Conservation (phyloP, 2,797 vertebrate species). For the Manis crassicaudata region DNA sequence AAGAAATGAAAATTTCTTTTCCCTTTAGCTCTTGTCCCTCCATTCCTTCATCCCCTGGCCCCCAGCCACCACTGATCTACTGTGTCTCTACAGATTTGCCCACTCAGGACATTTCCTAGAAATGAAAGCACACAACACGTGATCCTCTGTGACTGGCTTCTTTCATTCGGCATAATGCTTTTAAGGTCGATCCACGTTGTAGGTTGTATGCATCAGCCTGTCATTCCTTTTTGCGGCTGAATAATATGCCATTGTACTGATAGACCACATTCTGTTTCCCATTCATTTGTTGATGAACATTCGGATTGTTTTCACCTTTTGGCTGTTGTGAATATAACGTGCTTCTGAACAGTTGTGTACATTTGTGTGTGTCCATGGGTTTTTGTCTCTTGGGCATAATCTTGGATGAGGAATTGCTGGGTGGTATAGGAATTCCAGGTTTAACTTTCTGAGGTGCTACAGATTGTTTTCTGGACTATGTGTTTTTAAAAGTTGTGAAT, state of each 20-base stretch:
- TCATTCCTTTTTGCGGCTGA: not conserved
- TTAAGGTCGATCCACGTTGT: rapidly evolving
- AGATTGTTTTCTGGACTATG: not conserved
- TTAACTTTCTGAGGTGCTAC: not conserved
- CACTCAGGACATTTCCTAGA: not conserved
- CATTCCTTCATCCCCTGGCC: too few relatives aligned
- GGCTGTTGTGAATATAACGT: not conserved
- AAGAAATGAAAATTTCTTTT: not conserved
- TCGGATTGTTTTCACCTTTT: not conserved
- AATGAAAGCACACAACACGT: not conserved
- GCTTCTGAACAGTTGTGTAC: not conserved
- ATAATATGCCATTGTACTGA: not conserved
- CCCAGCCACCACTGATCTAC: too few relatives aligned
- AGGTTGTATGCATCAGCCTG: rapidly evolving
- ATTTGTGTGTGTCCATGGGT: not conserved
- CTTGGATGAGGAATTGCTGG: not conserved
- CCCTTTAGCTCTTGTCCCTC: not conserved
- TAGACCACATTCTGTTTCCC: not conserved
- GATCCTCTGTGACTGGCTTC: not conserved
- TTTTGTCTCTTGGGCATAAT: not conserved
- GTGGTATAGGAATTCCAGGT: not conserved
- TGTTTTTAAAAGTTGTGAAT: not conserved
- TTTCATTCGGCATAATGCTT: not conserved
- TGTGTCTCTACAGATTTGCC: not conserved
- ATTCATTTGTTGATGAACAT: not conserved